These are phyloP conservation scores for Thecocarcelia acutangulata DNA, from an alignment of 2,888 invertebrate species.

Conservation along the genomic window DNA sequence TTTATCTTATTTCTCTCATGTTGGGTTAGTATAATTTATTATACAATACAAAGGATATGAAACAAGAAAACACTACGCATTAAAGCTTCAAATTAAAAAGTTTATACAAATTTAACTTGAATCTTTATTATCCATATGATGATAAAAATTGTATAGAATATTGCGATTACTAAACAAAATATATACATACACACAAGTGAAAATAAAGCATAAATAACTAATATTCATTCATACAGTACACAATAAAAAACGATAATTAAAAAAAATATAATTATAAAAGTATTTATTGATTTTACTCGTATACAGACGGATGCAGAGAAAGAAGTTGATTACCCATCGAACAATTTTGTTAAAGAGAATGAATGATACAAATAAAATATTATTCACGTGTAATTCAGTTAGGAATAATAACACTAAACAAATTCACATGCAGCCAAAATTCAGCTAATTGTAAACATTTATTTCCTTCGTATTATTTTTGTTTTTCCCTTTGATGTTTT, in stretches of 20 bases:
- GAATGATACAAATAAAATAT: too few species aligned
- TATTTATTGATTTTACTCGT: slow-evolving; percentile 43
- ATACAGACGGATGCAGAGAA: neutral
- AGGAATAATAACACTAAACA: too few species aligned
- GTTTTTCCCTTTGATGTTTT: too few species aligned
- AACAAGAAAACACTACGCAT: slow-evolving; percentile 7
- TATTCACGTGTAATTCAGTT: too few species aligned
- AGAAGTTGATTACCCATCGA: too few species aligned
- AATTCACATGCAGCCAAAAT: too few species aligned
- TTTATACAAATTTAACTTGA: slow-evolving; percentile 4
- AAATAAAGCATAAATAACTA: neutral
- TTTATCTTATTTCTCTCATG: slow-evolving; percentile 10
- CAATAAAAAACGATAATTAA: neutral
- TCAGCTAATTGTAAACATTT: too few species aligned
- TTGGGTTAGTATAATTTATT: slow-evolving; percentile 25
- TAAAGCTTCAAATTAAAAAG: slow-evolving; percentile 2
- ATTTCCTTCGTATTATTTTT: too few species aligned
- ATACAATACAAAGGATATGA: slow-evolving; percentile 3
- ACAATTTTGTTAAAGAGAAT: too few species aligned
- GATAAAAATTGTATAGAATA: slow-evolving; percentile 7
- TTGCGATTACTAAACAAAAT: slow-evolving; percentile 14
- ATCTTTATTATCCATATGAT: neutral
- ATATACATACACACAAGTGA: too few species aligned
- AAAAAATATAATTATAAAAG: neutral
- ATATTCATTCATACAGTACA: neutral